Base-by-base conservation (phyloP, 2,113 vertebrate genomes). In the Amazona guildingii region DNA sequence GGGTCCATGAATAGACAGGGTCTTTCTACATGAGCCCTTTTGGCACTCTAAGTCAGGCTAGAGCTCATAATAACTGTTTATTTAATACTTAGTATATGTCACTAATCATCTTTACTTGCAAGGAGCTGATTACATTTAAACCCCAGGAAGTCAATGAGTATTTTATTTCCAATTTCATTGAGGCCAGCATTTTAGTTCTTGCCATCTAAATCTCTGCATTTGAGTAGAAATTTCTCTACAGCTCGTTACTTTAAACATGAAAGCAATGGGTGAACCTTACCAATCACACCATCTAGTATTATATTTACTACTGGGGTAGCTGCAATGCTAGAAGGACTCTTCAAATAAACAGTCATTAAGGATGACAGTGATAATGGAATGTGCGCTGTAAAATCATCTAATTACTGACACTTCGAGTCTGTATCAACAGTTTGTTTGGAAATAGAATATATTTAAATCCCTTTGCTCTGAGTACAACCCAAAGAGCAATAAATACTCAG, bases 371-470 rank as follows among this genome's bases (percentile, higher is more conserved):
- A 52, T 68, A 92, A 84, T 83, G 59, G 39, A 67, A 90, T 27
- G 37, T 78, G 84, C 41, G 17, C 37, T 37, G 5, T 43, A 39
- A 82, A 89, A 74, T 90, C 27, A 92, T 67, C 81, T 90, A 82
- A 88, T 68, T 92, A 96, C 72, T 79, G 83, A 85, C 94, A 78
- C 41, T 66, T 88, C 0, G 4, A 88, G 66, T 69, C 57, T 88
- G 6, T 62, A 94, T 84, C 88, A 90, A 88, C 63, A 94, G 76
- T 82, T 83, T 93, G 49, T 83, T 93, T 97, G 82, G 88, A 93
- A 92, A 82, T 41, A 74, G 37, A 93, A 81, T 52, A 74, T 52
- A 95, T 96, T 95, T 90, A 92, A 92, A 88, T 92, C 91, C 31
- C 78, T 88, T 92, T 81, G 28, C 83, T 94, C 68, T 31, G 43